These are phyloP conservation scores for Illadopsis cleaveri DNA, from an alignment of 2,113 vertebrate species.

Conservation along the genomic window DNA sequence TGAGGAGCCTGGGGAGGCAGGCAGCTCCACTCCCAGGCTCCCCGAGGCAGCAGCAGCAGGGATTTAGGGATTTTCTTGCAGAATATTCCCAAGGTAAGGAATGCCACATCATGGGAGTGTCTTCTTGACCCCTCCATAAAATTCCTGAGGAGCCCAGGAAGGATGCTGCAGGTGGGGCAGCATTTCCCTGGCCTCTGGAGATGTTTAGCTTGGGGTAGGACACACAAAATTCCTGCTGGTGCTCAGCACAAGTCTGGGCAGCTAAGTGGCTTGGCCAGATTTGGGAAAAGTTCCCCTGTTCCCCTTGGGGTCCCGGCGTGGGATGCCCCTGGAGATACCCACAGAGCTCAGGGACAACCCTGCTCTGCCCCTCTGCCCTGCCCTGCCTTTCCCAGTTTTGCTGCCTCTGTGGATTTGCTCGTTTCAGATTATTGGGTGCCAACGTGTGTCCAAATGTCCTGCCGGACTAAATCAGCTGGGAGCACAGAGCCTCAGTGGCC, in stretches of 20 bases:
- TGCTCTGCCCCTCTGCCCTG: not conserved
- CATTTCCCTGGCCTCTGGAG: accelerated
- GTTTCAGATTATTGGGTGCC: not conserved
- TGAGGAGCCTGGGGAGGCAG: not conserved
- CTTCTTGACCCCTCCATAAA: not conserved
- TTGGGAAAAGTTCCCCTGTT: accelerated
- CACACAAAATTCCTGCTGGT: not conserved
- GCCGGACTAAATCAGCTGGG: not conserved
- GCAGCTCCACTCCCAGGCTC: not conserved
- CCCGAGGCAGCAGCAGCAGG: not conserved
- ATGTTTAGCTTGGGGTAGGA: accelerated
- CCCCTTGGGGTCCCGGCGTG: accelerated
- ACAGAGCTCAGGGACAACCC: not conserved
- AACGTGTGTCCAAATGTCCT: not conserved
- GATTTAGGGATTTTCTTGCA: not conserved
- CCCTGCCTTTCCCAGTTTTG: accelerated
- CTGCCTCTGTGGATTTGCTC: accelerated
- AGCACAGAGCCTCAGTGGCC: constrained; percentile 63
- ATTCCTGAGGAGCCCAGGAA: not conserved
- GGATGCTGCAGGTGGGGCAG: accelerated
- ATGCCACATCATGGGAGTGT: not conserved
- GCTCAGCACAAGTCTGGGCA: not conserved
- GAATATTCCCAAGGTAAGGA: not conserved
- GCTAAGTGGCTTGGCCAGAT: not conserved
- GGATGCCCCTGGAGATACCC: not conserved